phyloP scores from a whole-genome alignment of 2,888 invertebrate genomes.

The Steinernema carpocapsae region DNA sequence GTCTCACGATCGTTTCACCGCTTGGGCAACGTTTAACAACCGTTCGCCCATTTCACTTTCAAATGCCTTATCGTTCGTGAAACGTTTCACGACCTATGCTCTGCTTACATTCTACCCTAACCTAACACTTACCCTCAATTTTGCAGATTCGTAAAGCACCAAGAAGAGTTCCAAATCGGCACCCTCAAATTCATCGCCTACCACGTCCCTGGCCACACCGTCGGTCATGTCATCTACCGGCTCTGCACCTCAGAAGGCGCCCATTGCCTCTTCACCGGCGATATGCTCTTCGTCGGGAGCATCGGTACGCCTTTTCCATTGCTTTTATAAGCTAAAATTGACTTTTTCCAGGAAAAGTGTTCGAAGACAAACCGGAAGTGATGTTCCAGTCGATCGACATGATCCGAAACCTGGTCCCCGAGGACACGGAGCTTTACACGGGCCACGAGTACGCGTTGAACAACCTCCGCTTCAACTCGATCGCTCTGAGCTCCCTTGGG shows the following conservation, averaged over 20 bases:
- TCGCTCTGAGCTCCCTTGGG: slow-evolving; percentile 2
- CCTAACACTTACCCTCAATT: too few species aligned
- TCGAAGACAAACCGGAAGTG: slow-evolving; percentile 25
- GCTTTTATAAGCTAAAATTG: not conserved
- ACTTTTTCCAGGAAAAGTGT: not conserved
- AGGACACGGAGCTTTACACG: slow-evolving; percentile 13
- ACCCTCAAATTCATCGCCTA: slow-evolving; percentile 18
- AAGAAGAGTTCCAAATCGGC: slow-evolving; percentile 1
- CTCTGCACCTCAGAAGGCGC: not conserved
- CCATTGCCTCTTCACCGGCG: slow-evolving; percentile 1
- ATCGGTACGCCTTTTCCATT: not conserved
- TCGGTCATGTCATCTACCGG: slow-evolving; percentile 15
- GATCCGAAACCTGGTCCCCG: slow-evolving; percentile 4
- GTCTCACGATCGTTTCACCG: too few species aligned
- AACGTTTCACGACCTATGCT: too few species aligned
- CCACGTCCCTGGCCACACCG: slow-evolving; percentile 13
- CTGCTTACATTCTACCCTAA: too few species aligned
- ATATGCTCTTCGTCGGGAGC: slow-evolving; percentile 15
- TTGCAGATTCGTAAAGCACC: slow-evolving; percentile 20
- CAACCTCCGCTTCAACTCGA: slow-evolving; percentile 29
- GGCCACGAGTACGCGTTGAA: slow-evolving; percentile 20
- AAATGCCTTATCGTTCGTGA: too few species aligned
- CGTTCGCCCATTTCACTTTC: too few species aligned
- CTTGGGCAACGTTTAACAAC: too few species aligned
- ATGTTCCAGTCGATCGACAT: slow-evolving; percentile 29